Conservation (phyloP, 2,888 invertebrate species). For the Chydorus sphaericus region DNA sequence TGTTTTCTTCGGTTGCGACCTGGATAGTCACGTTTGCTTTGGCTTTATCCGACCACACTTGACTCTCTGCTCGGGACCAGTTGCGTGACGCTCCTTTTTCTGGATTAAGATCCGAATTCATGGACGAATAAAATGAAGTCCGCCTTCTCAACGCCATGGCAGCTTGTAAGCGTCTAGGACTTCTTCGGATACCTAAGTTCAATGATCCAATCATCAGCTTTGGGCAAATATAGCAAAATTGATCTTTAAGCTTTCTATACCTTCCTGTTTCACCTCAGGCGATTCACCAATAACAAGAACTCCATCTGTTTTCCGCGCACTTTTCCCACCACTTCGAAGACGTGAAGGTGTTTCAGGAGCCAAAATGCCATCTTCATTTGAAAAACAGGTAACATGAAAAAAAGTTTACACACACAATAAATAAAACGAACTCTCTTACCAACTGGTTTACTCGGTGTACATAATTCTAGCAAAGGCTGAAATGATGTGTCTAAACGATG, state of each 20-base stretch:
- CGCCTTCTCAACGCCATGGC: constrained; percentile 1
- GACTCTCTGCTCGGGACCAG: constrained; percentile 4
- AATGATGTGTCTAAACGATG: background rate
- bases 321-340: background rate
- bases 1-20: background rate
- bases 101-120: background rate
- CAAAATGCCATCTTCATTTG: background rate
- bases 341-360: constrained; percentile 6
- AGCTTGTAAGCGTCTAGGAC: constrained; percentile 7
- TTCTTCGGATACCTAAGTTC: background rate
- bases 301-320: constrained; percentile 6
- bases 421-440: too few relatives aligned
- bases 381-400: background rate
- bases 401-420: too few relatives aligned
- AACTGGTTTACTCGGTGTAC: background rate
- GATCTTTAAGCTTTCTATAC: background rate
- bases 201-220: background rate
- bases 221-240: too few relatives aligned
- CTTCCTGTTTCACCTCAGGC: constrained; percentile 5
- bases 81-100: constrained; percentile 2
- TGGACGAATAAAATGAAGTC: constrained; percentile 2
- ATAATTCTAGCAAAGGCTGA: background rate
- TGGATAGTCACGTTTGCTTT: background rate
- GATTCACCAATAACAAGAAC: constrained; percentile 1
- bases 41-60: constrained; percentile 8